Conservation (phyloP, 30 jellyfish, hydroid and myxozoan genomes). For the Hydra vulgaris region DNA sequence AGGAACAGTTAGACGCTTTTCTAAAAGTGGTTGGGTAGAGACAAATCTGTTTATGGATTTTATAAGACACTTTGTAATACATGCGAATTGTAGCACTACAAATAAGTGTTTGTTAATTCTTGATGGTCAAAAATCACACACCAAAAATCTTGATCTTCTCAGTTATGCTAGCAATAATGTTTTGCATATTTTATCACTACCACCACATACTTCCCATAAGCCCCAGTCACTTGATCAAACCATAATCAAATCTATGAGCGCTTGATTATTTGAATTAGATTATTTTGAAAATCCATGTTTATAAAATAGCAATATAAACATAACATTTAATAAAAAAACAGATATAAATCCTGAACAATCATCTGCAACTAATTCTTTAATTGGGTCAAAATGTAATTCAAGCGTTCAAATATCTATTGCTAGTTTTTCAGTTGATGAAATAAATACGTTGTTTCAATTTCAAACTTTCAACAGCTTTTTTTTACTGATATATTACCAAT, state of each 20-base stretch:
- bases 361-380: background rate
- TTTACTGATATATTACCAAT: background rate
- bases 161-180: background rate
- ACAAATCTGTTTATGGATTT: background rate
- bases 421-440: background rate
- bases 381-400: background rate
- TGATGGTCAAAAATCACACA: background rate
- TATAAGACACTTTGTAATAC: background rate
- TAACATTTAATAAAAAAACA: background rate
- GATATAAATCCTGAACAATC: background rate
- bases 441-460: background rate
- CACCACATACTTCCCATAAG: too few species aligned
- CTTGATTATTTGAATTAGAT: background rate
- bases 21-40: background rate
- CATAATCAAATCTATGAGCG: too few species aligned
- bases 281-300: background rate
- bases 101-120: background rate
- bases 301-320: background rate
- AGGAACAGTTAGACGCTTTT: background rate
- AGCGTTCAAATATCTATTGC: background rate
- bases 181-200: too few species aligned
- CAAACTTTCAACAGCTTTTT: background rate
- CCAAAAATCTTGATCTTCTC: background rate
- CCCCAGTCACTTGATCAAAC: too few species aligned
- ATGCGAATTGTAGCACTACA: background rate